These are phyloP conservation scores for Malthinus seriepunctatus DNA, from an alignment of 2,888 invertebrate genomes.

Conservation along the genomic window DNA sequence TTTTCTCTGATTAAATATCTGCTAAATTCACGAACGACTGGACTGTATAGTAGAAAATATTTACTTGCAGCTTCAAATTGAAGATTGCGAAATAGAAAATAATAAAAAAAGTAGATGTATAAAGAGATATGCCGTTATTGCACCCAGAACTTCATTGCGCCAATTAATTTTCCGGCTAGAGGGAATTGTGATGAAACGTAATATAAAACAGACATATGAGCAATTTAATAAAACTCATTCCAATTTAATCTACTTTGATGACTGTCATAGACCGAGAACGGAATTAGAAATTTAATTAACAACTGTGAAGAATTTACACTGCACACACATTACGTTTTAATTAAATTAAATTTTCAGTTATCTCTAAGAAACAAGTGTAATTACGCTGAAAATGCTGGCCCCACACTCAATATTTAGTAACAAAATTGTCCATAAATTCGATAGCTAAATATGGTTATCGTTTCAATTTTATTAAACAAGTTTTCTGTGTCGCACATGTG, in stretches of 20 bases:
- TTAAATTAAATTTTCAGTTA: constrained; percentile 43
- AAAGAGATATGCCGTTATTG: constrained; percentile 33
- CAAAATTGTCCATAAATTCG: constrained; percentile 43
- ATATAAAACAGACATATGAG: constrained; percentile 50
- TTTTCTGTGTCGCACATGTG: constrained; percentile 39
- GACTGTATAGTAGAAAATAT: constrained; percentile 17
- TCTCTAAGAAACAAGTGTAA: constrained; percentile 46
- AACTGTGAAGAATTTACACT: constrained; percentile 42
- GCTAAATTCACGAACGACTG: constrained; percentile 12
- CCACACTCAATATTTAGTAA: constrained; percentile 33
- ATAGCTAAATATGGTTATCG: constrained; percentile 44
- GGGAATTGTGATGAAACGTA: constrained; percentile 45
- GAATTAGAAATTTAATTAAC: constrained; percentile 56
- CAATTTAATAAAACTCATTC: constrained; percentile 54
- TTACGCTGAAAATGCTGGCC: constrained; percentile 39
- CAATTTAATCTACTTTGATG: constrained; percentile 55
- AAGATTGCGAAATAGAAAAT: constrained; percentile 28
- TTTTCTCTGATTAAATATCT: constrained; percentile 17
- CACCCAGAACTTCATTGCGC: constrained; percentile 31
- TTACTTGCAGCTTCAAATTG: constrained; percentile 22
- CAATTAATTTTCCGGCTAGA: constrained; percentile 47
- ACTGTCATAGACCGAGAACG: constrained; percentile 54
- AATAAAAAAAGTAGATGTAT: constrained; percentile 23
- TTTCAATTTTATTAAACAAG: constrained; percentile 46
- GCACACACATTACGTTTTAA: constrained; percentile 36